Base-by-base conservation (phyloP, 2,888 invertebrate genomes). In the Mythimna loreyi region DNA sequence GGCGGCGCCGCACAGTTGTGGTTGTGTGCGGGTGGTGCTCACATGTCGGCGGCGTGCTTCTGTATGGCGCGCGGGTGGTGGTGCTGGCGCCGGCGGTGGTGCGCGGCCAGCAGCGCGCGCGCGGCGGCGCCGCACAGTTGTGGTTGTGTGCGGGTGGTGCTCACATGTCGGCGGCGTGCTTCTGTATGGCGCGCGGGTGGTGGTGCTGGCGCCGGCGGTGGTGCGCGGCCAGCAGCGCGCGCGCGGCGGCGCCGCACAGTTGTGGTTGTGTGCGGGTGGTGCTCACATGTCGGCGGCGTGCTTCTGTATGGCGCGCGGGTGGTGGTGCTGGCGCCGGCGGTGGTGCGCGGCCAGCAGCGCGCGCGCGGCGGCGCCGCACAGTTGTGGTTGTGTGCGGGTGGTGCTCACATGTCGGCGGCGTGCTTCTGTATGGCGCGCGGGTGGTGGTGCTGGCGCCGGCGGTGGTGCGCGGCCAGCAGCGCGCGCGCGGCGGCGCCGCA, bases 401-500 rank as follows among this genome's bases (percentile, higher is more conserved):
- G 40, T 21, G 21, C 16, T 74, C 75, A 74, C 64, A 50, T 8
- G 33, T 83, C 80, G 1, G 57, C 23, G 59, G 68, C 74, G 57
- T 88, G 89, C 45, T 88, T 89, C 86, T 88, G 89, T 83, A 89
- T 87, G 68, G 87, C 72, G 2, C 86, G 66, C 5, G 73, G 81
- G 64, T 72, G 79, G 58, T 49, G 73, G 40, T 53, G 81, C 63
- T 69, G 78, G 57, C 82, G 84, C 52, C 84, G 85, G 23, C 81
- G 81, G 45, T 75, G 49, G 45, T 86, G 79, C 3, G 92, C 90
- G 5, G 82, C 83, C 8, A 89, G 87, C 61, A 95, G 86, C 21
- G 93, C 92, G 21, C 93, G 89, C 1, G 88, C 96, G 0, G 92
- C 74, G 7, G 53, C n/a, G n/a, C n/a, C n/a, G n/a, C n/a, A n/a